phyloP scores from a whole-genome alignment of 2,113 vertebrate species.

The Labeo catla region DNA sequence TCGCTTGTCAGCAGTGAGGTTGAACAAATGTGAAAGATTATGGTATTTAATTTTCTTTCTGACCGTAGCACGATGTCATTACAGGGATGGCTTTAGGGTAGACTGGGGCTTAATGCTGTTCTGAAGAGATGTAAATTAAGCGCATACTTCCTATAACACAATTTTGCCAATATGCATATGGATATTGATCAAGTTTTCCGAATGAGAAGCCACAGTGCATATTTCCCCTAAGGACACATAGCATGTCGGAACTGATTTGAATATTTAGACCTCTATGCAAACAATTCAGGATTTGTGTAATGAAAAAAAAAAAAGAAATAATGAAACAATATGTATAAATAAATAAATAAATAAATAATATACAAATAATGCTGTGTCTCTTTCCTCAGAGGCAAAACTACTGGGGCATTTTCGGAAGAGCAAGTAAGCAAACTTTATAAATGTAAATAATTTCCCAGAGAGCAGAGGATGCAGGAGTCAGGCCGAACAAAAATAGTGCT shows the following conservation, averaged over 20 bases:
- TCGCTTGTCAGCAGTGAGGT: slow-evolving; percentile 2
- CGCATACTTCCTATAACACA: neutral
- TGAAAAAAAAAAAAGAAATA: neutral
- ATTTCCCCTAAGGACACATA: neutral
- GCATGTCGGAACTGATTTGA: neutral
- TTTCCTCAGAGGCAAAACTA: neutral
- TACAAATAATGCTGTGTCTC: neutral
- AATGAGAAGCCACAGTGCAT: neutral
- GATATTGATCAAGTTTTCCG: neutral
- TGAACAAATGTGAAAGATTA: slow-evolving; percentile 19
- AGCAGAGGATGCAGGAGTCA: neutral
- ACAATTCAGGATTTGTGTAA: neutral
- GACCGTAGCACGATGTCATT: neutral
- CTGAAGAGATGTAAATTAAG: slow-evolving; percentile 17
- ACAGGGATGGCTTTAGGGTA: slow-evolving; percentile 16
- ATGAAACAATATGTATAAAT: neutral
- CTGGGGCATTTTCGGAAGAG: slow-evolving; percentile 1
- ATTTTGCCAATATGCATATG: slow-evolving; percentile 13
- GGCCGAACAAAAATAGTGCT: slow-evolving; percentile 29
- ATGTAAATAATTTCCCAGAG: slow-evolving; percentile 39
- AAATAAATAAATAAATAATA: neutral
- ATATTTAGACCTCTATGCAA: neutral
- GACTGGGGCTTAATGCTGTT: slow-evolving; percentile 20
- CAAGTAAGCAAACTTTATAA: slow-evolving; percentile 12
- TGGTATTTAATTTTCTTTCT: slow-evolving; percentile 28